Conservation (phyloP, 2,113 vertebrate genomes). For the Callipepla squamata region DNA sequence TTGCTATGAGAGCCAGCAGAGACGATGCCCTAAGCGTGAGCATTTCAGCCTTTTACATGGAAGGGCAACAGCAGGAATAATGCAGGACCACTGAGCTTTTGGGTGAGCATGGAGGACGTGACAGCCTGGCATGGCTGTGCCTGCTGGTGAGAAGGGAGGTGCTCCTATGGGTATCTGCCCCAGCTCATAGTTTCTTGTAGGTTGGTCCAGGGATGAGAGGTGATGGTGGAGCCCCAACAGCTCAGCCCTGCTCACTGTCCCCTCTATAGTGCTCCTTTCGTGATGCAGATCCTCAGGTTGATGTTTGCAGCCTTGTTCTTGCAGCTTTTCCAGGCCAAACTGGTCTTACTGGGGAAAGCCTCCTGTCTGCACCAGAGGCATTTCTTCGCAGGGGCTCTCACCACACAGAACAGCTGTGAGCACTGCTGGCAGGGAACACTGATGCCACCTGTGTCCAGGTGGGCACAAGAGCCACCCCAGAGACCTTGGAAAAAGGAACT, state of each 20-base stretch:
- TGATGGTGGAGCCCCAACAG: background rate
- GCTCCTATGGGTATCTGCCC: background rate
- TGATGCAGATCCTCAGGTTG: background rate
- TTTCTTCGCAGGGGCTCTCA: background rate
- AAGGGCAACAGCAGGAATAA: background rate
- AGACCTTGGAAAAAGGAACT: background rate
- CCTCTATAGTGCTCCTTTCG: background rate
- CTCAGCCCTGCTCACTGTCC: background rate
- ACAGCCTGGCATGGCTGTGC: background rate
- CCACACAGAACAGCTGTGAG: background rate
- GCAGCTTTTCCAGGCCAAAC: background rate
- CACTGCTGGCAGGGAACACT: rapidly evolving
- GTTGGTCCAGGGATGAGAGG: background rate
- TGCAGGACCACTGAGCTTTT: background rate
- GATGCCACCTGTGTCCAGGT: rapidly evolving
- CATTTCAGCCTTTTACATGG: background rate
- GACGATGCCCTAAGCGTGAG: background rate
- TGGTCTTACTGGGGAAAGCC: background rate
- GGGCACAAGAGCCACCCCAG: background rate
- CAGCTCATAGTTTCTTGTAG: background rate
- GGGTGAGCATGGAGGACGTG: background rate
- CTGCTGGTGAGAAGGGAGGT: background rate
- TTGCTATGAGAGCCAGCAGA: background rate
- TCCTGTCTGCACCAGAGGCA: background rate
- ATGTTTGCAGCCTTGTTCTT: background rate